A percentile compares a stretch with the other conserved stretches of the same genome.
Conservation (phyloP, 1,140 invertebrate species). For the Drosophila bifasciata region DNA sequence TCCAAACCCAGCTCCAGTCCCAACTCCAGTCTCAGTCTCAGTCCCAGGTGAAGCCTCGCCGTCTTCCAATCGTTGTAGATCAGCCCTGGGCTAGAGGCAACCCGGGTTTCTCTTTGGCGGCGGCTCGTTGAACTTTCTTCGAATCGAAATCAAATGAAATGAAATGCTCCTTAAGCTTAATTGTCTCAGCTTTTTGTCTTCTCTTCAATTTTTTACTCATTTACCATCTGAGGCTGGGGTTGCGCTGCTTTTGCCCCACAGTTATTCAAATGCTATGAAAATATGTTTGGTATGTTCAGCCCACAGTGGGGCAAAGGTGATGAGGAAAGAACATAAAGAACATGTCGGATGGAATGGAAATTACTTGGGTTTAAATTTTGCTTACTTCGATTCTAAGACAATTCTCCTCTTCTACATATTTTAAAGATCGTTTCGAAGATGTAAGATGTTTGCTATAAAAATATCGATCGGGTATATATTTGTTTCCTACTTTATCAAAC, state of each 20-base stretch:
- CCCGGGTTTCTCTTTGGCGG: conserved; percentile 65
- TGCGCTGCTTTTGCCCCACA: conserved; percentile 56
- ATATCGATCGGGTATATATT: no score
- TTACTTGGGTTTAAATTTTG: no score
- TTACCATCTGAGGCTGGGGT: conserved; percentile 55
- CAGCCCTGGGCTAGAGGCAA: conserved; percentile 50
- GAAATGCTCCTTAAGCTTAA: conserved; percentile 82
- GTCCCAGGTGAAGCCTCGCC: not conserved
- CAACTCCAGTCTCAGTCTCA: conserved; percentile 5
- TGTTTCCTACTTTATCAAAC: not conserved
- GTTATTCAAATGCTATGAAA: conserved; percentile 77
- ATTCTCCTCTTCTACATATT: no score
- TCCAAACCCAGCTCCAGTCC: conserved; percentile 4
- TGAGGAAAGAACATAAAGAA: not conserved
- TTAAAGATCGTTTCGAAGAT: no score
- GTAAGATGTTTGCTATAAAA: no score
- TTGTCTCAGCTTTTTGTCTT: conserved; percentile 65
- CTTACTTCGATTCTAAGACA: no score
- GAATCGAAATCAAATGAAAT: conserved; percentile 67
- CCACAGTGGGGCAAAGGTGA: conserved; percentile 36
- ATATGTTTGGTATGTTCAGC: conserved; percentile 54
- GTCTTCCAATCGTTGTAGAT: conserved; percentile 49
- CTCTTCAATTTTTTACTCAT: conserved; percentile 74
- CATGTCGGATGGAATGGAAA: not conserved
- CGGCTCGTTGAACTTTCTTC: conserved; percentile 67